Base-by-base conservation (phyloP, 2,113 vertebrate species). In the Podarcis raffonei region DNA sequence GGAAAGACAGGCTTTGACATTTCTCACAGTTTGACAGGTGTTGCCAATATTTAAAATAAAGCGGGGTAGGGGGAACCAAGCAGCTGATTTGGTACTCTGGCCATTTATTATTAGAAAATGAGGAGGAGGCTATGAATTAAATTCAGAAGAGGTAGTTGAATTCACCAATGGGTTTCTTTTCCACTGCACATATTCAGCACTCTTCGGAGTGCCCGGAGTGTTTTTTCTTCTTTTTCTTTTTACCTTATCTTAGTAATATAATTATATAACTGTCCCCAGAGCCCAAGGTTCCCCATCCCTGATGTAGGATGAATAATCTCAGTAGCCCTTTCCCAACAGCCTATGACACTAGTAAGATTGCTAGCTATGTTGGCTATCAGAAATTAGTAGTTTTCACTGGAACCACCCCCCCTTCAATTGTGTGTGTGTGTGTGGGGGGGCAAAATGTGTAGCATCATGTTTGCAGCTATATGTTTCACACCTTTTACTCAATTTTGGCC, bases 21-120 rank as follows among this genome's bases (percentile, higher is more conserved):
- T 92, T 94, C 87, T 93, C 89, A 83, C 35, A 79, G 48, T 39
- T 81, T 89, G 83, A 91, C 89, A 89, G 83, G 90, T 88, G 84
- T 92, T 93, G 89, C 92, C 82, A 77, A 81, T 68, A 37, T 87
- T 83, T 88, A 84, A 65, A 90, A 89, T 62, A 80, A 90, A 91
- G 87, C 89, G 75, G 42, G 66, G 83, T 30, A 84, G 65, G 37
- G 71, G 80, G 39, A 93, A 89, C 74, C 23, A 62, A 0, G 2
- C n/a, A 79, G n/a, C 48, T 78, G 68, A 23, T 88, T 57, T 92
- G n/a, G 11, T 20, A 5, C 42, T 65, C 2, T 32, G 20, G 83
- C n/a, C 81, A 37, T 66, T 39, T 66, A n/a, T 88, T 89, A 74
- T 39, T 57, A 78, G 68, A 86, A 20, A 65, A 16, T 9, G 12